phyloP scores from a whole-genome alignment of 35 echinoderm and acorn worm species.

The Anneissia japonica region DNA sequence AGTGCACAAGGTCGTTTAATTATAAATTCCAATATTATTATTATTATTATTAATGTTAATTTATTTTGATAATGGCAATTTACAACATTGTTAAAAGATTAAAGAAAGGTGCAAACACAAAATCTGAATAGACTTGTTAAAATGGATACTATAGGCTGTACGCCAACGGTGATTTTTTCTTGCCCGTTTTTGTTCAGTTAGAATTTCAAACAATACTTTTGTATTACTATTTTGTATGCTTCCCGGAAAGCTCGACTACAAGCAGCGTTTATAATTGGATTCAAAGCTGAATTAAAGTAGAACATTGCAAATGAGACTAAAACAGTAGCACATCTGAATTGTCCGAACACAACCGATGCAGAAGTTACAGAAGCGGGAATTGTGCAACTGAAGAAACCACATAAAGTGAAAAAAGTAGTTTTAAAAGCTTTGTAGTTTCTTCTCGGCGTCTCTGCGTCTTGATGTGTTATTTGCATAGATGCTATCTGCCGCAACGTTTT shows the following conservation, averaged over 20 bases:
- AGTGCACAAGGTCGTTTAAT: too few relatives aligned
- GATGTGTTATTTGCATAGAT: background rate
- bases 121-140: too few relatives aligned
- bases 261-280: background rate
- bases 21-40: too few relatives aligned
- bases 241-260: background rate
- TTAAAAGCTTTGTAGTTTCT: background rate
- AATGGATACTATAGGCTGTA: too few relatives aligned
- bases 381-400: background rate
- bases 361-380: background rate
- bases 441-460: background rate
- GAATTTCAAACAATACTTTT: too few relatives aligned
- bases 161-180: too few relatives aligned
- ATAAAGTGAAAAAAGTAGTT: background rate
- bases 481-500: background rate
- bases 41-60: too few relatives aligned
- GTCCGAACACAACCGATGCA: background rate
- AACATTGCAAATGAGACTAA: background rate
- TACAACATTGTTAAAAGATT: too few relatives aligned
- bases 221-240: too few relatives aligned
- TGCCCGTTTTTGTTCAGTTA: too few relatives aligned
- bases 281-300: background rate
- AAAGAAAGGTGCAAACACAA: too few relatives aligned
- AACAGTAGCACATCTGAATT: background rate
- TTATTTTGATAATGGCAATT: too few relatives aligned